Conservation (phyloP, 2,797 vertebrate genomes). For the Micrastur ruficollis region DNA sequence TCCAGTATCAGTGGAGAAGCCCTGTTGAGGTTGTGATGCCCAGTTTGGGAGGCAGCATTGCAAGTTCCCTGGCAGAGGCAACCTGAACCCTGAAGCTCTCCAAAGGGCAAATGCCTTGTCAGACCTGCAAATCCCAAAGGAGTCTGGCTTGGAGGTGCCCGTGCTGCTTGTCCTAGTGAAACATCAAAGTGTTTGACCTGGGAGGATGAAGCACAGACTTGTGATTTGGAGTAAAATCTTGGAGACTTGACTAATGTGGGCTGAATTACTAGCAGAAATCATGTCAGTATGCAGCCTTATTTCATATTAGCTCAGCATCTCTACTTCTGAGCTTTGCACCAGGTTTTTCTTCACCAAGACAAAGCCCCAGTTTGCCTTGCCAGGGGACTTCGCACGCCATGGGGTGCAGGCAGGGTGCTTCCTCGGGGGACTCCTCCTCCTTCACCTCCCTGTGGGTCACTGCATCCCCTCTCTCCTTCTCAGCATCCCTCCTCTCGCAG, state of each 20-base stretch:
- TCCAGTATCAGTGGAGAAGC: not conserved
- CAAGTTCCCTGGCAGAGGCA: not conserved
- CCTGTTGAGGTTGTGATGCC: accelerated
- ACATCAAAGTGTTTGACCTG: not conserved
- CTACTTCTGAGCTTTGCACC: not conserved
- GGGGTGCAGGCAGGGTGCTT: not conserved
- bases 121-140: not conserved
- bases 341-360: not conserved
- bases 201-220: not conserved
- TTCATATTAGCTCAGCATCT: not conserved
- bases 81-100: not conserved
- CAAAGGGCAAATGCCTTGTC: not conserved
- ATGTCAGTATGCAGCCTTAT: accelerated
- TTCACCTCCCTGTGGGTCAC: not conserved
- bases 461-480: not conserved
- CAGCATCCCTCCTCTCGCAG: not conserved
- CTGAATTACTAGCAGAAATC: not conserved
- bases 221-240: not conserved
- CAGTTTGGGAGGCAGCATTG: not conserved
- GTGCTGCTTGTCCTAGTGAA: not conserved
- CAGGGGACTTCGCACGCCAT: accelerated
- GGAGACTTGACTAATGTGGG: not conserved
- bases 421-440: accelerated
- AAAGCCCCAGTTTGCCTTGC: not conserved
- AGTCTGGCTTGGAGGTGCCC: not conserved